Evolutionary conservation across 2,797 vertebrate species (phyloP), one percentile per base, ranked within the genome.

Genomic region (Tapera naevia): DNA sequence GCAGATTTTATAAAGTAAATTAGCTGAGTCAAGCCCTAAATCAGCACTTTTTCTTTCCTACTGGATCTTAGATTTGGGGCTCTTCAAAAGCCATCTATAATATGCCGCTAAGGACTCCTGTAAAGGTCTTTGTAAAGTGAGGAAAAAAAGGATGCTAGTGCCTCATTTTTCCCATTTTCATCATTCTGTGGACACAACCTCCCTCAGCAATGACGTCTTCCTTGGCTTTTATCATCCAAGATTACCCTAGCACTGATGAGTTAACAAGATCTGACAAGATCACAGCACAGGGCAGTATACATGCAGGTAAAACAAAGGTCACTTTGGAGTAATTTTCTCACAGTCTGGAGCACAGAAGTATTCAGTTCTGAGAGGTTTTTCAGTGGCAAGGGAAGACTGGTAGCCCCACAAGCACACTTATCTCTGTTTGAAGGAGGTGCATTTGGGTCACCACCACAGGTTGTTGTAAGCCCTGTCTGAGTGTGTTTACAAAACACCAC

Each of bases 241-340:
- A 95, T 94, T 91, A 75, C 66, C 17, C 39, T 50, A 41, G 32
- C 14, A 13, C 71, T 90, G 83, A 94, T 67, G 88, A 94, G 62
- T 91, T 86, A 93, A 95, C 96, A 94, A 93, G 96, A 95, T 91
- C 91, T 87, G 93, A 95, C 96, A 96, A 87, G 96, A 96, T 85
- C 88, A 73, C 30, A 88, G 48, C 86, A 73, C 74, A 76, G 94
- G 93, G 78, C 93, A 96, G 71, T 93, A 81, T 50, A 90, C 83
- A 91, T 95, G 83, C 86, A 94, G 95, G 96, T 95, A 94, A 95
- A 96, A 94, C 67, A 88, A 57, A 95, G 95, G 95, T 96, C 60
- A 0, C 53, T 87, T 88, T 57, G 53, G 90, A 95, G 90, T 70
- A 0, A 84, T 87, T 95, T 96, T 96, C 91, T 96, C 93, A 94